These are phyloP conservation scores for Knipowitschia caucasica DNA, from an alignment of 2,797 vertebrate species.

Conservation along the genomic window DNA sequence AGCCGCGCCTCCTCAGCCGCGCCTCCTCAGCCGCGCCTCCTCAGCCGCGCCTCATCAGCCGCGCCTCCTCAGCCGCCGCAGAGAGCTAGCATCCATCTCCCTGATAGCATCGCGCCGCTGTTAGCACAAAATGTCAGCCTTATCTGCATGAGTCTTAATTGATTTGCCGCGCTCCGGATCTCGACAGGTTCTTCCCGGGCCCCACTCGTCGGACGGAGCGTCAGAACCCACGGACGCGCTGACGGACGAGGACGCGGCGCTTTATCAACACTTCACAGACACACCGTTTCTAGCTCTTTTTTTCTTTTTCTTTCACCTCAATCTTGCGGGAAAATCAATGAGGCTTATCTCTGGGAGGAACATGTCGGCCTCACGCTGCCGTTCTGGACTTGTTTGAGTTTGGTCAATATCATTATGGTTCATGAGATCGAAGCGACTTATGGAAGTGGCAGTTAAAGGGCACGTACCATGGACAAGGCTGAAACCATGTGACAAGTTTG, in stretches of 20 bases:
- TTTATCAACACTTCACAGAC: conserved; percentile 11
- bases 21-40: no score
- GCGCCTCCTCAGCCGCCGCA: conserved; percentile 27
- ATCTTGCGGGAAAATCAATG: conserved; percentile 31
- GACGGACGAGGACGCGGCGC: conserved; percentile 20
- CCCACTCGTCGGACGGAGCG: conserved; percentile 10
- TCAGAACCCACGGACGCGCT: conserved; percentile 25
- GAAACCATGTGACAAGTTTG: no score
- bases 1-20: no score
- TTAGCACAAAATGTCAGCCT: conserved; percentile 52
- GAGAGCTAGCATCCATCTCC: conserved; percentile 41
- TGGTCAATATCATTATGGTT: neutral
- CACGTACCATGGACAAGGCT: no score
- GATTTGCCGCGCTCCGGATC: conserved; percentile 38
- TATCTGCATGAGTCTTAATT: conserved; percentile 54
- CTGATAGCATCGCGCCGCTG: conserved; percentile 47
- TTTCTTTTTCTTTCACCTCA: conserved; percentile 10
- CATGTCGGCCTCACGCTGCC: conserved; percentile 14
- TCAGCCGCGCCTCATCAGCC: no score
- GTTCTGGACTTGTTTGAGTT: conserved; percentile 5
- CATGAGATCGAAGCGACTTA: neutral
- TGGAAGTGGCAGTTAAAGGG: neutral
- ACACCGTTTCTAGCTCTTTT: conserved; percentile 4
- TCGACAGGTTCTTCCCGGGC: conserved; percentile 31
- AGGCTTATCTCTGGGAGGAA: conserved; percentile 29